phyloP scores from a whole-genome alignment of 2,113 vertebrate genomes.

The Taxidea taxus region DNA sequence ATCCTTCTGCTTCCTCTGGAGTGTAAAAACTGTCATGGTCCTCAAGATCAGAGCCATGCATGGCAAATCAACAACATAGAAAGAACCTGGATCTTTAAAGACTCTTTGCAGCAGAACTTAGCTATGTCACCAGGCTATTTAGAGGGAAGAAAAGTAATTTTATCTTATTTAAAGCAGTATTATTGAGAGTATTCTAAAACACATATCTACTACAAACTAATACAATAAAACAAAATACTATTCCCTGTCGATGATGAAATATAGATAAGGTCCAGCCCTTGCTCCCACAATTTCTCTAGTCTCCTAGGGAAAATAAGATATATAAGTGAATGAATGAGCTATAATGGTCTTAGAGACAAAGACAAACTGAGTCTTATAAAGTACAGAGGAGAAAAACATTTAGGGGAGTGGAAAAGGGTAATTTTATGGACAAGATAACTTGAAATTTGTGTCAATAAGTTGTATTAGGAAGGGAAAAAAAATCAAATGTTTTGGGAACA shows the following conservation, averaged over 20 bases:
- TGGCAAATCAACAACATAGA: background rate
- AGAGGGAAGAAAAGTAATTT: background rate
- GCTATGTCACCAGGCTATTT: background rate
- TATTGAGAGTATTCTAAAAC: background rate
- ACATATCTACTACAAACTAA: background rate
- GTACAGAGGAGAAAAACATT: background rate
- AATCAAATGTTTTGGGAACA: background rate
- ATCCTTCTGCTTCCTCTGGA: background rate
- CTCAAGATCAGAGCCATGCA: background rate
- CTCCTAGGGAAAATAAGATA: background rate
- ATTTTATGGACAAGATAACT: background rate
- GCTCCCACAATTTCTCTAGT: background rate
- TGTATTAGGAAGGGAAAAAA: background rate
- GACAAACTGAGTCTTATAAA: background rate
- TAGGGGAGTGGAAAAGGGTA: background rate
- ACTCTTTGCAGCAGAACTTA: background rate
- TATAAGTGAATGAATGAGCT: background rate
- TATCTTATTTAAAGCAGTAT: background rate
- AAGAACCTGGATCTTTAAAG: background rate
- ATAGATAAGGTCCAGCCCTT: background rate
- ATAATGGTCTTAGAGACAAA: background rate
- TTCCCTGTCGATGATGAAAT: background rate
- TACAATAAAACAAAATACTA: background rate
- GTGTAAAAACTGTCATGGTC: background rate
- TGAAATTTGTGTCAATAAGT: background rate